Evolutionary conservation across 2,888 invertebrate species (phyloP), one percentile per base, ranked within the genome.

Genomic region (Meiosimyza platycephala): DNA sequence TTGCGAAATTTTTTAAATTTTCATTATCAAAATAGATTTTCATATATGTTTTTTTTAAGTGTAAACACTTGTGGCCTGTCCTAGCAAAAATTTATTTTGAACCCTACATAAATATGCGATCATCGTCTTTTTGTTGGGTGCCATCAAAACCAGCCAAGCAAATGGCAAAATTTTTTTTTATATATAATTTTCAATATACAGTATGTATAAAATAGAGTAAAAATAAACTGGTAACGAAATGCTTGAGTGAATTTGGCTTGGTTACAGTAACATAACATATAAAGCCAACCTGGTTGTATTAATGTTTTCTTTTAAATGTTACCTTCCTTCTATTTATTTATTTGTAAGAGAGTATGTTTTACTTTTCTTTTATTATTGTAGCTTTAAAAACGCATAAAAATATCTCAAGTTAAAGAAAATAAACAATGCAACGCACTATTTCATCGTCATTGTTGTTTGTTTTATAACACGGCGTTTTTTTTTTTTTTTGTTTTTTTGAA

Each of bases 341-440:
- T 16, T n/a, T 55, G 16, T 16, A 22, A 6, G 13, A 11, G 9
- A 11, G 15, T n/a, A 22, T 55, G 16, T n/a, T 22, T 55, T 40
- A 9, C 6, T 40, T 40, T 40, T 40, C 40, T 9, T 40, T 40
- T 40, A 6, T 40, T 40, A 40, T 40, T 40, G 40, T 40, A 40
- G 9, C 2, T 40, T 40, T 40, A 1, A 40, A 40, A 40, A 40
- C 40, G 40, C 40, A 40, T 9, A 40, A 40, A 40, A 40, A 40
- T 40, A 40, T 40, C 40, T 40, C 1, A 40, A 40, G 40, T 40
- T 7, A 62, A 81, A 81, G 79, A 79, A 77, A 78, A 79, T 81
- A 82, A 81, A 81, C 82, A 81, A 82, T 82, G 82, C 82, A 81
- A 81, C 81, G 81, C 81, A 82, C 82, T 81, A 82, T 82, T 82